A percentile compares a stretch with the other conserved stretches of the same genome.
Conservation (phyloP, 2,797 vertebrate genomes). For the Alca torda region DNA sequence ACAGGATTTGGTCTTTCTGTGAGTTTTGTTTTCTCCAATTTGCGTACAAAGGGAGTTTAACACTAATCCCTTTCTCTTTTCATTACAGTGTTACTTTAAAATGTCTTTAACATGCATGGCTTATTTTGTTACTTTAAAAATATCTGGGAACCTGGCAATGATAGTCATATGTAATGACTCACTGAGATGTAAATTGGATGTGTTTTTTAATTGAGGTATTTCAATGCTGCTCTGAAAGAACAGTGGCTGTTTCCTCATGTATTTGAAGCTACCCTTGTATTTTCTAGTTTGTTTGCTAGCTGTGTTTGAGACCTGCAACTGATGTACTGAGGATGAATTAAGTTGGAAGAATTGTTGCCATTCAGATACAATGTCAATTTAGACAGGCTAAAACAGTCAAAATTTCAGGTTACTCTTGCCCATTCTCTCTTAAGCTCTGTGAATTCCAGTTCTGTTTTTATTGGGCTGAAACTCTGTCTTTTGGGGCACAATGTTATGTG, state of each 20-base stretch:
- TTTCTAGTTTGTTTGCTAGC: not conserved
- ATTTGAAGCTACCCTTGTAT: not conserved
- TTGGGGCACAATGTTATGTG: not conserved
- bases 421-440: not conserved
- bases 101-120: not conserved
- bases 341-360: not conserved
- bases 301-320: not conserved
- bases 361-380: not conserved
- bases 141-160: conserved; percentile 1
- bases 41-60: not conserved
- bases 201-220: conserved; percentile 53
- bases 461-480: not conserved
- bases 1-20: conserved; percentile 47
- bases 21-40: conserved; percentile 55
- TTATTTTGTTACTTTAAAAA: conserved; percentile 25
- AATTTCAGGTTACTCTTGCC: not conserved
- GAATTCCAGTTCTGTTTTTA: not conserved
- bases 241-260: not conserved
- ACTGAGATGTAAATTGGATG: conserved; percentile 11
- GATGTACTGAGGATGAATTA: not conserved
- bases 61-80: conserved; percentile 18
- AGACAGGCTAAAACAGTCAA: not conserved
- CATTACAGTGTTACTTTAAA: not conserved
- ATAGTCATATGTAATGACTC: not conserved
- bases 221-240: conserved; percentile 4